Evolutionary conservation across 2,888 invertebrate genomes (phyloP), one percentile per base, ranked within the genome.

Genomic region (Xanthorhoe spadicearia): DNA sequence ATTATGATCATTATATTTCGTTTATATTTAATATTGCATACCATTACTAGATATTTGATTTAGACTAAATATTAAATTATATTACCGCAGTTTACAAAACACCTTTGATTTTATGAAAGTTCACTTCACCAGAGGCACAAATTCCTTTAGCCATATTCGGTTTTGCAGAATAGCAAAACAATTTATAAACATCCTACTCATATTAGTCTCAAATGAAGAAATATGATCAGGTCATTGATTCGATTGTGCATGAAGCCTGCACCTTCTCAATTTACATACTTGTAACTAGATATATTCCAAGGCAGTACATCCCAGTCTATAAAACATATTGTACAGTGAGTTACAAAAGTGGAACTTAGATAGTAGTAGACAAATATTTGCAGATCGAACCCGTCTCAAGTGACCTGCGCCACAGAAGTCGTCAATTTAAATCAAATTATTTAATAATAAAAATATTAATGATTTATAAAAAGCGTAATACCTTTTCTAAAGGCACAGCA

Each of bases 261-360:
- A 67, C 64, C 59, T 64, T 67, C 67, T 68, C 64, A 46, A 73
- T 71, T 73, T 64, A 68, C 70, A 73, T 70, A 65, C 65, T 53
- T 49, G 62, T 65, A 69, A 69, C 73, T 60, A 69, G 69, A 66
- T 64, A 66, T 68, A 66, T 69, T 66, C 71, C 68, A 64, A 70
- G 61, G 32, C 51, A 62, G 64, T 55, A 63, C 68, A 69, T 68
- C 73, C 63, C 71, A 60, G 68, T 54, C 55, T 59, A 67, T 71
- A 71, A 71, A 73, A 68, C 66, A 68, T 69, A 63, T 54, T 61
- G 69, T 66, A 67, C 67, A 63, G 52, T 48, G 13, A 17, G 5
- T 13, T 7, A 23, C 46, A 49, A 60, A 60, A 67, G 60, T 49
- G 28, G 35, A 15, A 13, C 23, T 23, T 23, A 60, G 13, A 17